Base-by-base conservation (phyloP, 23 tunicate species). In the Trididemnum nubilum region DNA sequence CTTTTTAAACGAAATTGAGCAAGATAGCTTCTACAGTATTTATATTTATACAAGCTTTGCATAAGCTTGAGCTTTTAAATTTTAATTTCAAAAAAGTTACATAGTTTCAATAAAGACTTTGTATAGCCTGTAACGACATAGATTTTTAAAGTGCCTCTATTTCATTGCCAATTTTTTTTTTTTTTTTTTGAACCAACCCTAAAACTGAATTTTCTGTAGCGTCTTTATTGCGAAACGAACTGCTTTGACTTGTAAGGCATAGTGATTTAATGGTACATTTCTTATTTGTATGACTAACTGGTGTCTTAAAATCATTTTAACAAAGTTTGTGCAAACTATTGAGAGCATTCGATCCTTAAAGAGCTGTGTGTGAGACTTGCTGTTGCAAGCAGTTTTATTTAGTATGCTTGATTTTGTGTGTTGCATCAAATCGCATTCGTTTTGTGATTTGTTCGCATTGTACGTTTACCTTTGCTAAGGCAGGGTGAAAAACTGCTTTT, bases 221-320 rank as follows among this genome's bases (percentile, higher is more conserved):
- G 5, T 61, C 29, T 61, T 21, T 61, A 4, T 61, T 12, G 18
- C 26, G n/a, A 15, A 44, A 44, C 54, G 54, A 44, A 44, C 54
- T 44, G 54, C 54, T 44, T 44, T 44, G 54, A 44, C 15, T 44
- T 15, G n/a, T 7, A 44, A 44, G 54, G 54, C 54, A 7, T 15
- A 44, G 54, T 44, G 54, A 44, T 44, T 3, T 49, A 63, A 63
- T 69, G 74, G 74, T 69, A 69, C 74, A 69, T 31, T 69, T 31
- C 74, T 4, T 69, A 69, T 69, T 69, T 9, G n/a, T 9, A 69
- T 32, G 39, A 69, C 74, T 69, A 69, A 27, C 74, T 32, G 74
- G 74, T 69, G 74, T 31, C 74, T 69, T 69, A 69, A 61, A 44
- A 44, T 44, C 54, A 44, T 44, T 44, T 44, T 44, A 44, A 7